phyloP scores from a whole-genome alignment of 1,140 invertebrate genomes.

The Heliconius melpomene region DNA sequence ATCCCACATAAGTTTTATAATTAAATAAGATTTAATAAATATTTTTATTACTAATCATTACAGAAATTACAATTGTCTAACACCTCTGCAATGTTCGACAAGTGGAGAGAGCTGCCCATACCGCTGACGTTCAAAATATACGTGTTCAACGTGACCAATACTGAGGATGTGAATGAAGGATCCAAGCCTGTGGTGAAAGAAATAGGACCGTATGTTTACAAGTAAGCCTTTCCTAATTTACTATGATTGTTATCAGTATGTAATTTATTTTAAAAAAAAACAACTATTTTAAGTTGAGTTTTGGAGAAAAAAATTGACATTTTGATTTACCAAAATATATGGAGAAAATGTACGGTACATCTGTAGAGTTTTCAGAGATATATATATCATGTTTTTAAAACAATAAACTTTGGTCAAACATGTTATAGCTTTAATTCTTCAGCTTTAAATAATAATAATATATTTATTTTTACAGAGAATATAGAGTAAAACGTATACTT shows the following conservation, averaged over 20 bases:
- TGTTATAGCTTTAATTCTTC: too few species aligned
- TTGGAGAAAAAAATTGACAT: too few species aligned
- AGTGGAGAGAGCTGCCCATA: conserved; percentile 75
- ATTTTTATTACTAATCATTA: conserved; percentile 22
- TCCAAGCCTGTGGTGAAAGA: conserved; percentile 80
- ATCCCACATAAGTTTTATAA: too few species aligned
- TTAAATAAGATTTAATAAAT: too few species aligned
- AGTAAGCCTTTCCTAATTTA: conserved; percentile 72
- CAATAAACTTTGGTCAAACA: too few species aligned
- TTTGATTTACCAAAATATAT: too few species aligned
- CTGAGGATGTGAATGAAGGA: conserved; percentile 80
- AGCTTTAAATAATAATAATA: not conserved
- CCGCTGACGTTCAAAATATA: conserved; percentile 82
- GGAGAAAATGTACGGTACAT: too few species aligned
- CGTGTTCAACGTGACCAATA: conserved; percentile 85
- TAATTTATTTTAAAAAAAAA: too few species aligned
- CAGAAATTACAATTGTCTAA: conserved; percentile 68
- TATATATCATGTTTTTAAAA: too few species aligned
- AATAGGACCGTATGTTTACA: conserved; percentile 85
- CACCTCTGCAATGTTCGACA: conserved; percentile 66
- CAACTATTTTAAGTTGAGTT: too few species aligned
- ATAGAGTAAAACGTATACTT: conserved; percentile 81
- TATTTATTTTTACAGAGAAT: conserved; percentile 75
- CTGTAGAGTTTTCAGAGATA: too few species aligned
- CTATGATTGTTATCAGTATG: too few species aligned